Evolutionary conservation across 2,888 invertebrate species (phyloP), one percentile per base, ranked within the genome.

Genomic region (Agonopterix alstromeriana): DNA sequence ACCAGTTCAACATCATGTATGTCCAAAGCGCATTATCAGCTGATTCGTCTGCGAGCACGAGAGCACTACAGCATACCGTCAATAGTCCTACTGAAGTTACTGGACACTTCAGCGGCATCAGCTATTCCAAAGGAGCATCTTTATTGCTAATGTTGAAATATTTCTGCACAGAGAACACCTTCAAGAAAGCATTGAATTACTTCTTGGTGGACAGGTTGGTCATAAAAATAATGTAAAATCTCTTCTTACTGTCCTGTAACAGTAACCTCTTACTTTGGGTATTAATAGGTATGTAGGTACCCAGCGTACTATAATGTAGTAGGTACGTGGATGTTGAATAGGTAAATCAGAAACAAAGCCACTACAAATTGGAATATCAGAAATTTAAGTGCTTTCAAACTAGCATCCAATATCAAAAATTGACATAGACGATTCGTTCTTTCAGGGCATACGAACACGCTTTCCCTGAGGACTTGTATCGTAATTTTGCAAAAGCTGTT

Each of bases 1-100:
- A 92, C 11, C 94, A 95, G 69, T 95, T 95, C 67, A 91, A 93
- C 14, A 83, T 93, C 0, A 91, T 93, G 61, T 92, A 93, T 57
- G 49, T 94, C 0, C 95, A 95, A 61, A 77, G 81, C 1, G 93
- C 92, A 0, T 78, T 94, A 46, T 80, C 77, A 0, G 61, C 77
- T 2, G 88, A 88, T 49, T 61, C 79, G 0, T 55, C 68, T 0
- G 53, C 54, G 0, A 43, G 43, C 11, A 90, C 91, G 0, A 90
- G 92, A 60, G 90, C 95, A 0, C 77, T 95, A 49, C 90, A 90
- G 35, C 85, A 91, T 43, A 65, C 74, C 0, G 92, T 93, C 0
- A 88, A 89, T 50, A 90, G 90, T 0, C 92, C 93, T 0, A 60
- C 81, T 0, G 90, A 94, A 67, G 91, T 94, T 1, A 82, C 85